Conservation (phyloP, 2,113 vertebrate genomes). For the Oenanthe oenanthe region DNA sequence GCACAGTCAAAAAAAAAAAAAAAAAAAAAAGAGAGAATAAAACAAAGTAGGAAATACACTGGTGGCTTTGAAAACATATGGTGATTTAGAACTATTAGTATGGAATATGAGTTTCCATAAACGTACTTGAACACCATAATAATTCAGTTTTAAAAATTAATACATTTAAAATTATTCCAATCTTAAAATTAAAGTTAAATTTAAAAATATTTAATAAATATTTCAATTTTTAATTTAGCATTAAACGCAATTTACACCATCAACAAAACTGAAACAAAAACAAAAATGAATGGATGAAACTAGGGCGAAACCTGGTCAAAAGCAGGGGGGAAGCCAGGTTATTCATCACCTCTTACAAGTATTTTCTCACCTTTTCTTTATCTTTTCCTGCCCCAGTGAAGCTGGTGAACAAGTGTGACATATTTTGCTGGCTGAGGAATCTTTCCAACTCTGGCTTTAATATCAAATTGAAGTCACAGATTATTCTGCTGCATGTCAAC, state of each 20-base stretch:
- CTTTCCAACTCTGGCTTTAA: background rate
- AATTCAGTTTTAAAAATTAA: background rate
- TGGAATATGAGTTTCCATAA: background rate
- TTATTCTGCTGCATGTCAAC: background rate
- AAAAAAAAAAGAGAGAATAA: background rate
- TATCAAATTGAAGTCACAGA: background rate
- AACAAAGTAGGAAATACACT: background rate
- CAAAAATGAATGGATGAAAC: background rate
- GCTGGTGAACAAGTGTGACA: accelerated
- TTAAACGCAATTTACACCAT: background rate
- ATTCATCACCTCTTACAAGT: background rate
- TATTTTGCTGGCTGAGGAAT: background rate
- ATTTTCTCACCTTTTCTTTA: conserved; percentile 5
- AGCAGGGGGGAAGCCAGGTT: accelerated
- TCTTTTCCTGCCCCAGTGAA: background rate
- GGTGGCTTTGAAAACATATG: background rate
- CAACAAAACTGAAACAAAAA: background rate
- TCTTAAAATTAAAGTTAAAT: background rate
- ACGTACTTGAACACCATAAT: accelerated
- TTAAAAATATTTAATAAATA: background rate
- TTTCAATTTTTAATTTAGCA: background rate
- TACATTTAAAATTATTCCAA: background rate
- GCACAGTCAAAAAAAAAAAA: background rate
- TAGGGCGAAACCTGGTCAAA: background rate
- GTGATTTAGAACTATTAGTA: background rate